Conservation (phyloP, 1,140 invertebrate genomes). For the Drosophila truncata region DNA sequence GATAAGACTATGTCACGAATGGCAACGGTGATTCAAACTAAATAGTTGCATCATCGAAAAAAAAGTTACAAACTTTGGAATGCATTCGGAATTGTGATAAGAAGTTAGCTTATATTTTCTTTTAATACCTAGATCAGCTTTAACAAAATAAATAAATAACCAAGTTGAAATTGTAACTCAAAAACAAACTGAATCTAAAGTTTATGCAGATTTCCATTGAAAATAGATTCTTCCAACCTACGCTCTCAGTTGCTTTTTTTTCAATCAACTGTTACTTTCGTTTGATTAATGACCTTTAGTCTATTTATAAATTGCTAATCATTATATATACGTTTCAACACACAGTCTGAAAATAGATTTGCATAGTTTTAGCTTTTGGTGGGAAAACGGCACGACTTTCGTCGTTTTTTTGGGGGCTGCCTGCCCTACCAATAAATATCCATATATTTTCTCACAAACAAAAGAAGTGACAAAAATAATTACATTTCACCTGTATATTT, state of each 20-base stretch:
- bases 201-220: not conserved
- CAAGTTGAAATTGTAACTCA: not conserved
- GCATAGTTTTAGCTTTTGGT: conserved; percentile 19
- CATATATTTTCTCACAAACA: conserved; percentile 19
- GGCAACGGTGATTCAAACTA: conserved; percentile 30
- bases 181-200: not conserved
- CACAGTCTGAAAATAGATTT: conserved; percentile 27
- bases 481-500: conserved; percentile 16
- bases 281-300: conserved; percentile 32
- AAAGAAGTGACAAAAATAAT: conserved; percentile 27
- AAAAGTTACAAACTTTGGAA: not conserved
- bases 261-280: conserved; percentile 26
- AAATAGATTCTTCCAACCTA: conserved; percentile 2
- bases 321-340: conserved; percentile 10
- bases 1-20: conserved; percentile 41
- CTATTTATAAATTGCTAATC: conserved; percentile 44
- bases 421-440: conserved; percentile 17
- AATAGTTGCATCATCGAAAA: conserved; percentile 16
- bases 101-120: not conserved
- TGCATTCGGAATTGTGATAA: not conserved
- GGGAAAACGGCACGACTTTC: conserved; percentile 16
- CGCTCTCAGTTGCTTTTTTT: not conserved
- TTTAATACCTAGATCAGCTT: not conserved
- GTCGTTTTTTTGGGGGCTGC: not conserved
- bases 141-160: no score